Percentiles rank a stretch among this genome's conserved stretches.
phyloP scores from a whole-genome alignment of 2,888 invertebrate genomes.

The Melieria picta region DNA sequence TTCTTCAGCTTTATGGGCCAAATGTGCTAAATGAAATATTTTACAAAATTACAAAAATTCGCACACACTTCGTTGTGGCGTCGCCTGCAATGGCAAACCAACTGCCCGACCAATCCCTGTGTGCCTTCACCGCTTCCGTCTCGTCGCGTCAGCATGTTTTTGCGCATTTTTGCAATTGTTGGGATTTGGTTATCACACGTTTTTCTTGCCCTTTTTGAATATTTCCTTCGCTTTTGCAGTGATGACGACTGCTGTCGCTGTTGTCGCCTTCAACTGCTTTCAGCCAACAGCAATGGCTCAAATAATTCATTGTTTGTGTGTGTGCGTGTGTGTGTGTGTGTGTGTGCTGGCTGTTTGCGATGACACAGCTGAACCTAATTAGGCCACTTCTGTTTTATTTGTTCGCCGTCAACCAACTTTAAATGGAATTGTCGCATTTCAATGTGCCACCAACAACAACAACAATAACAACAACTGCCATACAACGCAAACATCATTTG shows the following conservation, averaged over 20 bases:
- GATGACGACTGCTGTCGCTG: background rate
- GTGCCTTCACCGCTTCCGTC: too few species aligned
- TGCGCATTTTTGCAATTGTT: too few species aligned
- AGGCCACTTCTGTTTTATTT: conserved; percentile 42
- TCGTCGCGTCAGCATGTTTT: too few species aligned
- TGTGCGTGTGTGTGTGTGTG: background rate
- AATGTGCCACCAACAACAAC: conserved; percentile 3
- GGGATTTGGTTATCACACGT: too few species aligned
- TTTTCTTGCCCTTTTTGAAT: background rate
- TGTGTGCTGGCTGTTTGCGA: conserved; percentile 38
- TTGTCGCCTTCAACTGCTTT: conserved; percentile 19
- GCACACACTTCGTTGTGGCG: too few species aligned
- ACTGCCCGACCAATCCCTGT: too few species aligned
- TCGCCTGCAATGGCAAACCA: too few species aligned
- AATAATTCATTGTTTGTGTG: too few species aligned
- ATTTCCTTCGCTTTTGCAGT: conserved; percentile 22
- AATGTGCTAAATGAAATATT: too few species aligned
- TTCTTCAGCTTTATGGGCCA: too few species aligned
- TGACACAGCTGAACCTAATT: conserved; percentile 50
- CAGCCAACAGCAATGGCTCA: background rate
- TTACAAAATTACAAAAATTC: too few species aligned
- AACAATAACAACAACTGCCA: conserved; percentile 12
- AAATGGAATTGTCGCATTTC: conserved; percentile 4
- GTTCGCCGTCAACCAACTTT: conserved; percentile 25
- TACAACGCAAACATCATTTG: too few species aligned